Base-by-base conservation (phyloP, 2,888 invertebrate genomes). In the Periphyllus acericola region DNA sequence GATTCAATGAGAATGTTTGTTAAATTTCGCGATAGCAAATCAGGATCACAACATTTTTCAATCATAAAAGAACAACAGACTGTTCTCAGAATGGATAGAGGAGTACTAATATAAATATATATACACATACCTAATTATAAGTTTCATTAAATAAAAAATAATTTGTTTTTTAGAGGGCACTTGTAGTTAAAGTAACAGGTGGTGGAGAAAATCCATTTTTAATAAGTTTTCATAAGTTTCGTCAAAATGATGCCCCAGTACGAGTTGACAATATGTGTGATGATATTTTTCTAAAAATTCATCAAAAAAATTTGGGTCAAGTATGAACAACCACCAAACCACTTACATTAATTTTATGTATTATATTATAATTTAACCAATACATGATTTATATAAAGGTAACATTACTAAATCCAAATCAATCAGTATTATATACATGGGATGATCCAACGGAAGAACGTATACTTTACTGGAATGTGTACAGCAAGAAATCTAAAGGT, bases 221-320 rank as follows among this genome's bases (percentile, higher is more conserved):
- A 90, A 94, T 97, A 81, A 94, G 94, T 0, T 95, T 98, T 91
- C 94, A 94, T 90, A 94, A 95, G 79, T 98, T 96, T 92, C 91
- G 93, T 68, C 91, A 92, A 2, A 97, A 98, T 0, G 95, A 96
- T 92, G 96, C 96, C 19, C 95, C 97, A 0, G 95, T 96, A 0
- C 93, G 96, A 84, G 93, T 98, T 46, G 95, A 97, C 91, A 98
- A 98, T 92, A 93, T 95, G 60, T 96, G 96, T 91, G 95, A 95
- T 83, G 96, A 96, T 90, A 92, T 96, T 83, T 96, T 96, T 91
- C 92, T 96, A 74, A 96, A 96, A 91, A 93, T 96, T 71, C 95
- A 96, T 90, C 96, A 96, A 92, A 92, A 92, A 90, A 91, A 91
- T 89, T 90, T 91, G 29, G 91, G 91, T n/a, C 91, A 91, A 90